These are phyloP conservation scores for Adelosebastes latens DNA, from an alignment of 2,797 vertebrate genomes.

Conservation along the genomic window DNA sequence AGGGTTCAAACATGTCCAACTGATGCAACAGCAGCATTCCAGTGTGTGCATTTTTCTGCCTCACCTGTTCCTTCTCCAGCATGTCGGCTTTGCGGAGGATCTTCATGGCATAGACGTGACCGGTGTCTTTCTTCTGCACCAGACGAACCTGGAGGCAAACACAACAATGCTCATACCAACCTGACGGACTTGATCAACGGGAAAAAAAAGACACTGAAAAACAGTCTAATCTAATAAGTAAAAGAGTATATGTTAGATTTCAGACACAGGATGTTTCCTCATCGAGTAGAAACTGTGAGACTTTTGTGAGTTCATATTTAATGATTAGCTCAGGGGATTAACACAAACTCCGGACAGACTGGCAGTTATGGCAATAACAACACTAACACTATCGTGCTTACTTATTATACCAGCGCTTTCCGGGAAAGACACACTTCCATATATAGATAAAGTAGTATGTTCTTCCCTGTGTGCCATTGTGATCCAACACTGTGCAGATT, in stretches of 20 bases:
- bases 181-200: neutral
- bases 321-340: neutral
- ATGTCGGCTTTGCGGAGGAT: slow-evolving; percentile 98
- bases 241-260: neutral
- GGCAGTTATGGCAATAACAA: neutral
- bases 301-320: neutral
- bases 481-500: neutral
- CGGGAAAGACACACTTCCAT: neutral
- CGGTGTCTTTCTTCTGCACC: slow-evolving; percentile 99
- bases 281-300: neutral
- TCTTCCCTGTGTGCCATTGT: neutral
- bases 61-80: slow-evolving; percentile 98
- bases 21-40: neutral
- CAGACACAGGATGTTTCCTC: neutral
- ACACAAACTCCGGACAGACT: neutral
- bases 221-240: neutral
- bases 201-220: neutral
- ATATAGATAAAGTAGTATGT: neutral
- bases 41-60: neutral
- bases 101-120: slow-evolving; percentile 99
- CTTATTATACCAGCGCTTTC: neutral
- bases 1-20: neutral
- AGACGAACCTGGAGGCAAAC: slow-evolving; percentile 88
- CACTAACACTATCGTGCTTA: neutral
- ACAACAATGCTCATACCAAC: neutral